Evolutionary conservation across 1,140 invertebrate species (phyloP).

Genomic region (Meloidogyne hapla): DNA sequence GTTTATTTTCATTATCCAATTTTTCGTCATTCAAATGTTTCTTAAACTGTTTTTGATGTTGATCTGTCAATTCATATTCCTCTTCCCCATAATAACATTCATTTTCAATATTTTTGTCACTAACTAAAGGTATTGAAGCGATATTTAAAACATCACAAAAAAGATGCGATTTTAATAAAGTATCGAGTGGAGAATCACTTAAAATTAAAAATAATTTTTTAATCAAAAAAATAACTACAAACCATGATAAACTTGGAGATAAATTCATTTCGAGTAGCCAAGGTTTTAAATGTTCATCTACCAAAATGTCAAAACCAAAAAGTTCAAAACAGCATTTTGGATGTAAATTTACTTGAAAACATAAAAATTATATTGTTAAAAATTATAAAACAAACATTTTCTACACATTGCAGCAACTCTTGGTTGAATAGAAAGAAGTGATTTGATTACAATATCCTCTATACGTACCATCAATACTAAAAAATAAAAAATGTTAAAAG

Average conservation of each 20-base stretch:
- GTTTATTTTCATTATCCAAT: not conserved
- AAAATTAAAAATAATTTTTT: slow-evolving; percentile 17
- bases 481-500: slow-evolving; percentile 34
- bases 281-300: slow-evolving; percentile 84
- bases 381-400: slow-evolving; percentile 14
- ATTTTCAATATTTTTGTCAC: slow-evolving; percentile 41
- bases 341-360: slow-evolving; percentile 64
- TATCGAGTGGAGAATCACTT: slow-evolving; percentile 68
- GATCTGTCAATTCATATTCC: slow-evolving; percentile 9
- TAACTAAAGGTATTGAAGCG: slow-evolving; percentile 63
- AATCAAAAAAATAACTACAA: slow-evolving; percentile 4
- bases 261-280: slow-evolving; percentile 89
- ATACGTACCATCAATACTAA: slow-evolving; percentile 68
- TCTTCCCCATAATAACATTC: slow-evolving; percentile 8
- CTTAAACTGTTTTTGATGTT: not conserved
- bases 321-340: slow-evolving; percentile 76
- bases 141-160: slow-evolving; percentile 67
- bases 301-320: slow-evolving; percentile 91
- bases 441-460: slow-evolving; percentile 69
- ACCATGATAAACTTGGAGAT: slow-evolving; percentile 76
- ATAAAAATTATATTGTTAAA: not conserved
- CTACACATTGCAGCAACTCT: slow-evolving; percentile 42
- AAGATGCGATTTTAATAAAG: slow-evolving; percentile 67
- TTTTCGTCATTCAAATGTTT: not conserved
- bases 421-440: slow-evolving; percentile 67